phyloP scores from a whole-genome alignment of 2,888 invertebrate genomes.

The Cremastinae sp. region DNA sequence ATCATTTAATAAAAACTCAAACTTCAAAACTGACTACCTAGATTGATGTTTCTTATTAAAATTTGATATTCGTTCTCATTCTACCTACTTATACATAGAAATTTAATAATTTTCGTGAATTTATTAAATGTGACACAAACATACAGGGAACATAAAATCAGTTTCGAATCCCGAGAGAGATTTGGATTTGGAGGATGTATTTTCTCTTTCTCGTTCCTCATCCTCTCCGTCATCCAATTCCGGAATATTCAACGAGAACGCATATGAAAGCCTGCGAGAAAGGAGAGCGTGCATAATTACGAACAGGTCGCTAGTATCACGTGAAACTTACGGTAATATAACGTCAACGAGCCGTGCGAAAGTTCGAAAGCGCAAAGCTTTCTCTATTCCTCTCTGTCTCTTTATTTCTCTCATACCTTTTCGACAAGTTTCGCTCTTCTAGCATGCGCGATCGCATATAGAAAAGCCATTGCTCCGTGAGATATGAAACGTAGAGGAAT shows the following conservation, averaged over 20 bases:
- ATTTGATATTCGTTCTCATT: too few species aligned
- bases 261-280: constrained; percentile 39
- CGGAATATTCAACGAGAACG: constrained; percentile 54
- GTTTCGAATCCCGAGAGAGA: constrained; percentile 21
- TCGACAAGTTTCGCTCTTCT: too few species aligned
- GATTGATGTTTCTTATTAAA: too few species aligned
- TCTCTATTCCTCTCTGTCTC: background rate
- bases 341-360: constrained; percentile 17
- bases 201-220: constrained; percentile 1
- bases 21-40: too few species aligned
- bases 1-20: too few species aligned
- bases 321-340: constrained; percentile 29
- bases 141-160: constrained; percentile 26
- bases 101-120: too few species aligned
- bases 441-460: too few species aligned
- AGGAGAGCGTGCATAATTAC: constrained; percentile 53
- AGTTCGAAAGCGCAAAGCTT: background rate
- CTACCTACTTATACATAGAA: too few species aligned
- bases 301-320: constrained; percentile 50
- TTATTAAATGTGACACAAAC: constrained; percentile 15
- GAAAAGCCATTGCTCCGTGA: too few species aligned
- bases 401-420: background rate
- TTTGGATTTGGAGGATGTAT: constrained; percentile 34
- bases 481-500: too few species aligned
- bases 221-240: constrained; percentile 14